Percentiles rank a stretch among this genome's conserved stretches.
phyloP scores from a whole-genome alignment of 2,113 vertebrate species.

The Turdus rufiventris region DNA sequence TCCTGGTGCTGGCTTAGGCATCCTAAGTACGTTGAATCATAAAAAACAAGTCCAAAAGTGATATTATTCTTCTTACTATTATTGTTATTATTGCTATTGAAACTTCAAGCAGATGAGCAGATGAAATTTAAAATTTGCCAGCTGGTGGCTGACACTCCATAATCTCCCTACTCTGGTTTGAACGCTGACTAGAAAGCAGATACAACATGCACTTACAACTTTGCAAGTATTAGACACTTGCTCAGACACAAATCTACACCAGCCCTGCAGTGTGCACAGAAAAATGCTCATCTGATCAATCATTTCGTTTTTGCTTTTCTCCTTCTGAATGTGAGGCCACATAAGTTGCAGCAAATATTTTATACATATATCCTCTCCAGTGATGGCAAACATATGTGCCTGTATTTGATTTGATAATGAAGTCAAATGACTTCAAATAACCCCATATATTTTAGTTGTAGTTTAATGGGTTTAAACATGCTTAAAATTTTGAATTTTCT shows the following conservation, averaged over 20 bases:
- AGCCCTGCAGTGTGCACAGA: not conserved
- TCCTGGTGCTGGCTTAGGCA: not conserved
- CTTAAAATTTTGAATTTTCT: not conserved
- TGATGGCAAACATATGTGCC: not conserved
- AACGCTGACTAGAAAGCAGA: not conserved
- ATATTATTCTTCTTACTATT: no score
- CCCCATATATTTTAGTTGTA: not conserved
- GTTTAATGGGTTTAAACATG: not conserved
- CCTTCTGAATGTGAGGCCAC: not conserved
- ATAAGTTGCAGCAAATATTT: not conserved
- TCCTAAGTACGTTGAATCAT: not conserved
- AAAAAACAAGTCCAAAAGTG: not conserved
- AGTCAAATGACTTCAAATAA: not conserved
- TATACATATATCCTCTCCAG: not conserved
- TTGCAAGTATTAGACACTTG: not conserved
- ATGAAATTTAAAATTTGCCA: not conserved
- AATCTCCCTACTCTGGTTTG: not conserved
- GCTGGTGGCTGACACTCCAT: not conserved
- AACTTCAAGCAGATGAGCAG: not conserved
- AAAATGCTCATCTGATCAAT: not conserved
- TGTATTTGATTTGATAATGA: not conserved
- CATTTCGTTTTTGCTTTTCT: not conserved
- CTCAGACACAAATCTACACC: not conserved
- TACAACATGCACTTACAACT: not conserved
- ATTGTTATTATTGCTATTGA: not conserved